Conservation (phyloP, 2,888 invertebrate genomes). For the Drosophila hamatofila region DNA sequence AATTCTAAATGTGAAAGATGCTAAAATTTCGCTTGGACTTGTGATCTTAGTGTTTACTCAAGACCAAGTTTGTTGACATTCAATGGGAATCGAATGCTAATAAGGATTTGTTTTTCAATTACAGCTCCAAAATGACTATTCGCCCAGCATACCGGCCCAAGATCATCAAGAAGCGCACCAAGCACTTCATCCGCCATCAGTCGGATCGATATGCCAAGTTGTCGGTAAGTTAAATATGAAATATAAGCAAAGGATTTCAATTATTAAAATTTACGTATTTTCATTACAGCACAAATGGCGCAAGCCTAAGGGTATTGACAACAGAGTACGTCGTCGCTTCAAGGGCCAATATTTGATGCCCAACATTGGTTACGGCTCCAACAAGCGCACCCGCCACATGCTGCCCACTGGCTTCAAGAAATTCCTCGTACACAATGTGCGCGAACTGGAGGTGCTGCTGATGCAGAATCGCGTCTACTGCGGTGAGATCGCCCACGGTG, state of each 20-base stretch:
- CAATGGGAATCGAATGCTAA: conserved; percentile 16
- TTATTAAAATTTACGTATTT: conserved; percentile 11
- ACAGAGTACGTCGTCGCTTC: conserved; percentile 99
- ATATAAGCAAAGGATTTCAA: not conserved
- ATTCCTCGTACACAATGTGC: conserved; percentile 94
- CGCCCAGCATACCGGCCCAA: conserved; percentile 94
- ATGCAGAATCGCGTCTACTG: conserved; percentile 99
- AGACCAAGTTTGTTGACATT: conserved; percentile 65
- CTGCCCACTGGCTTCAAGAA: conserved; percentile 99
- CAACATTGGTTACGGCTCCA: conserved; percentile 99
- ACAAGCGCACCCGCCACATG: conserved; percentile 97
- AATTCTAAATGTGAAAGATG: conserved; percentile 23
- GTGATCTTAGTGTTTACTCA: not conserved
- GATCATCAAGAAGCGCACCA: conserved; percentile 98
- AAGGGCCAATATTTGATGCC: conserved; percentile 99
- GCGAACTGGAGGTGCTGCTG: conserved; percentile 98
- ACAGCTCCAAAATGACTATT: conserved; percentile 91
- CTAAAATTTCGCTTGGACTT: conserved; percentile 43
- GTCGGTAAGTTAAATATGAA: conserved; percentile 88
- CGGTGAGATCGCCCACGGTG: conserved; percentile 98
- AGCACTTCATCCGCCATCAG: conserved; percentile 99
- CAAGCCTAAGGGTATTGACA: conserved; percentile 99
- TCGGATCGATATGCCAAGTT: conserved; percentile 98
- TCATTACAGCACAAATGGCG: conserved; percentile 96
- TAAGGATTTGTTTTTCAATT: conserved; percentile 47